Evolutionary conservation across 2,888 invertebrate species (phyloP).

Genomic region (Sarcophaga carnaria): DNA sequence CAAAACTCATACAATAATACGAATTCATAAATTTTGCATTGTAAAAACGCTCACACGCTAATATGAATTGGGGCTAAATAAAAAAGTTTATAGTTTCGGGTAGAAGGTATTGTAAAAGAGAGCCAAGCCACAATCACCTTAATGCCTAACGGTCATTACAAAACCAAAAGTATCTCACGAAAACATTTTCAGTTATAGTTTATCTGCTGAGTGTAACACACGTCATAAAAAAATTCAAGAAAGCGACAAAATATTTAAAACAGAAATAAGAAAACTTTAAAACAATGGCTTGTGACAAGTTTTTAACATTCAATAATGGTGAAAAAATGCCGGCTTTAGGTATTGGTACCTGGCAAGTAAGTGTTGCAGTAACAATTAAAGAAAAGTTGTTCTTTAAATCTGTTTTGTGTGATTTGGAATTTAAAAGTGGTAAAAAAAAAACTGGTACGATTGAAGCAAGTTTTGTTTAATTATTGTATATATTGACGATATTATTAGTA

Average conservation of each 20-base stretch:
- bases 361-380: conserved; percentile 70
- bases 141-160: background rate
- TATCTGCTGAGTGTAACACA: conserved; percentile 1
- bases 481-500: background rate
- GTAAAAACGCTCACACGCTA: background rate
- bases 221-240: background rate
- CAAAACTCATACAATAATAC: conserved; percentile 11
- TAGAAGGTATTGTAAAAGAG: conserved; percentile 1
- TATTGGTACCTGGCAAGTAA: conserved; percentile 91
- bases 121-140: background rate
- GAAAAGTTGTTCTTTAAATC: background rate
- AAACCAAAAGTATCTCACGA: conserved; percentile 41
- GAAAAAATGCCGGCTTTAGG: conserved; percentile 88
- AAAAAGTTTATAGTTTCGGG: conserved; percentile 12
- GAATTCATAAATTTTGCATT: conserved; percentile 16
- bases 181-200: conserved; percentile 41
- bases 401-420: background rate
- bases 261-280: conserved; percentile 10
- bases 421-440: background rate
- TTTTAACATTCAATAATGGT: conserved; percentile 83
- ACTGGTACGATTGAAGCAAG: background rate
- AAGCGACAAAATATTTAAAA: conserved; percentile 11
- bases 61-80: conserved; percentile 6
- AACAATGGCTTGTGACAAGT: conserved; percentile 71
- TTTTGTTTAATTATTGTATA: too few species aligned